Evolutionary conservation across 2,113 vertebrate species (phyloP), one percentile per base, ranked within the genome.

Genomic region (Taurulus bubalis): DNA sequence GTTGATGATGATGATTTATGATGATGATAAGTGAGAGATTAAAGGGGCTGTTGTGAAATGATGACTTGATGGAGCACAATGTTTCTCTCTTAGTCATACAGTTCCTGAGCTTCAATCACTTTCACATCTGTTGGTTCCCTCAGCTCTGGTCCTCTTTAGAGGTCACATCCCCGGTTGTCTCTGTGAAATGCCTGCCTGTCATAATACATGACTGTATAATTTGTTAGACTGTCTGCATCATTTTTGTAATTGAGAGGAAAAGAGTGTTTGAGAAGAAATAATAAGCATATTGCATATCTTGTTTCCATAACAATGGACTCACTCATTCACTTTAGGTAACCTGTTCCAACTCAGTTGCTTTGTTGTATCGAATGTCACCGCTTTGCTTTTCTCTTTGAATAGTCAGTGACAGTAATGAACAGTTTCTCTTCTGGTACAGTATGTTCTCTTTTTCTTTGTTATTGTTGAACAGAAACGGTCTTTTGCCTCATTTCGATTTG

Each of bases 251-350:
- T n/a, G 67, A 79, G 38, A 67, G 56, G 30, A 34, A 12, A 9
- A 68, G 7, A 76, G 34, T n/a, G 65, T 32, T 70, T 42, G 2
- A 70, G 26, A 6, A 30, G 32, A 26, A 28, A 36, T 22, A 26
- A 66, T 11, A 47, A 69, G 30, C 8, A 10, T 20, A 72, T 71
- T 58, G 22, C 66, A 42, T 12, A 55, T 76, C 22, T 59, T 55
- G 47, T 83, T 71, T 76, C 12, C 36, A 28, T 70, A 76, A 73
- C 71, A 80, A 71, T 74, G 26, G 18, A 63, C 18, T n/a, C 7
- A 11, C 56, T 73, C 34, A 26, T 80, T 83, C 20, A 68, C 75
- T 86, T 73, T 16, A 56, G 66, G 47, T 64, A 42, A 75, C 65
- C 67, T 69, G 47, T 62, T 67, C 49, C 51, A 36, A 62, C 47